Evolutionary conservation across 2,797 vertebrate species (phyloP), one percentile per base, ranked within the genome.

Genomic region (Coreius guichenoti): DNA sequence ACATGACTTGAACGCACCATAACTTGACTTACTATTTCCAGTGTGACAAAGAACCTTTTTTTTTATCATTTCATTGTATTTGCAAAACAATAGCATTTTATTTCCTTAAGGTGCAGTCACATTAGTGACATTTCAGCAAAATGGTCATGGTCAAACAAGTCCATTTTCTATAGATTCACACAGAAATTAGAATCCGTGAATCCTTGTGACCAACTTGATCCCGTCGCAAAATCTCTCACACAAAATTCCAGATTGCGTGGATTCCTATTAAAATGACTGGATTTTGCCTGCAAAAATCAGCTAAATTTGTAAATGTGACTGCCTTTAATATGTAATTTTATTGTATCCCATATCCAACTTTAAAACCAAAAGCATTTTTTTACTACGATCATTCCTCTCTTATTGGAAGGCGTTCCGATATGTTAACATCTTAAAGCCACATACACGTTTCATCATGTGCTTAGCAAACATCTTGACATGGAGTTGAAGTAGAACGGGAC

Each of bases 391-490:
- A 76, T 12, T 49, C 6, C 19, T 47, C 26, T 19, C 19, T 31
- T 47, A 39, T n/a, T 76, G 31, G 7, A 31, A 19, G 8, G 26
- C 36, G 5, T 31, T 23, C 19, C 4, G 5, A 31, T 49, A 63
- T 16, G 19, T 17, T 75, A 26, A 68, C 73, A 56, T n/a, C 63
- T 77, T 61, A 21, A 72, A 79, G 63, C 49, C 72, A 21, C 29
- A 49, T 49, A 21, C 61, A 36, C 21, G 39, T 63, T 85, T 80
- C 75, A 70, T 79, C 51, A 58, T 73, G 51, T 70, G 65, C 65
- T 77, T 58, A 79, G 49, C 49, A 84, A 77, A 68, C 83, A 78
- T 84, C 67, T 80, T 85, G 51, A 80, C 49, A 36, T 43, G 39
- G n/a, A 58, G 26, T 47, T 63, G 51, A 84, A 84, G 65, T 47